Evolutionary conservation across 2,113 vertebrate genomes (phyloP), one percentile per base, ranked within the genome.

Genomic region (Gopherus evgoodei): DNA sequence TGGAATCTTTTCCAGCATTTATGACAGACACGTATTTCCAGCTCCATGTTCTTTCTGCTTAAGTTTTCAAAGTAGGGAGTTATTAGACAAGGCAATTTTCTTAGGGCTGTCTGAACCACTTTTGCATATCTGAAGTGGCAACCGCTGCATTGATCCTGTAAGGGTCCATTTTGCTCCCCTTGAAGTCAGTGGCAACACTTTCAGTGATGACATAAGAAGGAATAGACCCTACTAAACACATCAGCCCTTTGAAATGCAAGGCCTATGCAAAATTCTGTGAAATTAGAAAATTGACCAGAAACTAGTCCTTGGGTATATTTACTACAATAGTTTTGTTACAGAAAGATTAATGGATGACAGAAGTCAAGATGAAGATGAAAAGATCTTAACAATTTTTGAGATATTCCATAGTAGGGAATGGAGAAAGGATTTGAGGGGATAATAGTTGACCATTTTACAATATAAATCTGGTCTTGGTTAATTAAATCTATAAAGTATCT

Each of bases 401-500:
- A 95, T 92, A 92, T 17, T 57, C 79, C 27, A 29, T 89, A 82
- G 79, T 83, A 95, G 94, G 96, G 85, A 8, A 90, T 19, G 42
- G 42, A 44, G 42, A 94, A 96, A 90, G 91, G 59, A 94, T 91
- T 93, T 97, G 82, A 96, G 87, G 80, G 89, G 91, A 94, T 56
- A 96, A 97, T 97, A 94, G 89, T 91, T 95, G 95, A 93, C 94
- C 62, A 87, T 96, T 97, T 96, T 97, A 94, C 93, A 98, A 91
- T 95, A 97, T 96, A 97, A 97, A 98, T 94, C 97, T 96, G 96
- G 96, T 97, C 93, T 97, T 97, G 97, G 97, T 97, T 98, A 98
- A 98, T 98, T 98, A 98, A 97, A 97, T 95, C 97, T 97, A 88
- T 89, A 86, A 94, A 95, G 90, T 91, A 88, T 97, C 47, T 88